A percentile compares a stretch with the other conserved stretches of the same genome.
Conservation (phyloP, 2,888 invertebrate species). For the Microctonus brassicae region DNA sequence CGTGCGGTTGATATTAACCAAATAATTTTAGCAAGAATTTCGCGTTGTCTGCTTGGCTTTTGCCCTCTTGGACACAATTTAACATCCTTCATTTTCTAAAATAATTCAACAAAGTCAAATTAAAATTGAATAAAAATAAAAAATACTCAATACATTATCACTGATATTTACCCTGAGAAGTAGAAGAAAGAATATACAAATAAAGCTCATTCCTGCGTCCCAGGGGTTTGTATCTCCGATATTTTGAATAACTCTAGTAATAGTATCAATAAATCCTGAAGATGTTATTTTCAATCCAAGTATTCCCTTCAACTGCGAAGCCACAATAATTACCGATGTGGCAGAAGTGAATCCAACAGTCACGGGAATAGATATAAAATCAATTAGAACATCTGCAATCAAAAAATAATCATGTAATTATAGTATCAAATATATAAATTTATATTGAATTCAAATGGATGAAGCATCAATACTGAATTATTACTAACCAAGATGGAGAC, state of each 20-base stretch:
- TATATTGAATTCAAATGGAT: background rate
- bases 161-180: slow-evolving; percentile 78
- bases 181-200: slow-evolving; percentile 81
- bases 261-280: slow-evolving; percentile 81
- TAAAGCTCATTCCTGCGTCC: slow-evolving; percentile 80
- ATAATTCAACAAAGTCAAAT: slow-evolving; percentile 26
- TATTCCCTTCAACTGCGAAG: slow-evolving; percentile 84
- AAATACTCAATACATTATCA: slow-evolving; percentile 23
- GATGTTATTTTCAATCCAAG: slow-evolving; percentile 82
- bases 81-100: slow-evolving; percentile 82
- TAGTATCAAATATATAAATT: background rate
- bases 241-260: slow-evolving; percentile 79
- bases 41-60: slow-evolving; percentile 68
- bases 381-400: slow-evolving; percentile 83
- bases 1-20: slow-evolving; percentile 87
- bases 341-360: slow-evolving; percentile 93
- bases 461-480: background rate
- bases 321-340: slow-evolving; percentile 90
- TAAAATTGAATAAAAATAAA: slow-evolving; percentile 32
- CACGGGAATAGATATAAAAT: slow-evolving; percentile 91
- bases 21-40: slow-evolving; percentile 73
- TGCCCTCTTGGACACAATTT: slow-evolving; percentile 66
- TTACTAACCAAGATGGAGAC: slow-evolving; percentile 81
- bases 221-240: slow-evolving; percentile 78
- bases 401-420: background rate